Base-by-base conservation (phyloP, 2,113 vertebrate genomes). In the Chaenogobius annularis region DNA sequence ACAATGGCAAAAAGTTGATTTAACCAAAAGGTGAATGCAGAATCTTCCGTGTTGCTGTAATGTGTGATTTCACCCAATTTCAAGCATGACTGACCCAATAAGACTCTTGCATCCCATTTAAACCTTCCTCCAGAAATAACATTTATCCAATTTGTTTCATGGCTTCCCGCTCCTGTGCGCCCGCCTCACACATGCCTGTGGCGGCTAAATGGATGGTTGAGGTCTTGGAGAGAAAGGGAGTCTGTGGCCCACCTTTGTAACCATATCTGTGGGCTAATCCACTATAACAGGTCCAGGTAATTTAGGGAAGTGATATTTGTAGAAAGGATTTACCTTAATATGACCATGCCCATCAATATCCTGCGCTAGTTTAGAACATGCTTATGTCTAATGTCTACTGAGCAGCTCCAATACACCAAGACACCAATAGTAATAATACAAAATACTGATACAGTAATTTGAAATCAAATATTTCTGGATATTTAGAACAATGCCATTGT, bases 61-160 rank as follows among this genome's bases (percentile, higher is more conserved):
- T 87, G 75, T 88, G 83, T 13, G 80, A 91, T 91, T 88, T 90
- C 79, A 89, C 86, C 86, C 87, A 92, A 93, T 93, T 93, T 93
- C 91, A 93, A 90, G 92, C 91, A 81, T 90, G 89, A 79, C 73
- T 87, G 87, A 68, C 80, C 84, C 81, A 86, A 82, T 89, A 90
- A 83, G 86, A 91, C 81, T 84, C 85, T 69, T 78, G 85, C 77
- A 77, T 90, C 87, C 83, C 85, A 83, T 89, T 92, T 86, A 90
- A 91, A 91, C 81, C 78, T 92, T 92, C 72, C 82, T 86, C 79
- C 74, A 80, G 83, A 91, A 89, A 88, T 91, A 92, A 92, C 87
- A 91, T 92, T 92, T 91, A 92, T 91, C 85, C 90, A 91, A 92
- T 92, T 91, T 85, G 81, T 87, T 90, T 87, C 85, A 87, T 86